Evolutionary conservation across 2,888 invertebrate genomes (phyloP).

Genomic region (Aspidiotus rigidus): DNA sequence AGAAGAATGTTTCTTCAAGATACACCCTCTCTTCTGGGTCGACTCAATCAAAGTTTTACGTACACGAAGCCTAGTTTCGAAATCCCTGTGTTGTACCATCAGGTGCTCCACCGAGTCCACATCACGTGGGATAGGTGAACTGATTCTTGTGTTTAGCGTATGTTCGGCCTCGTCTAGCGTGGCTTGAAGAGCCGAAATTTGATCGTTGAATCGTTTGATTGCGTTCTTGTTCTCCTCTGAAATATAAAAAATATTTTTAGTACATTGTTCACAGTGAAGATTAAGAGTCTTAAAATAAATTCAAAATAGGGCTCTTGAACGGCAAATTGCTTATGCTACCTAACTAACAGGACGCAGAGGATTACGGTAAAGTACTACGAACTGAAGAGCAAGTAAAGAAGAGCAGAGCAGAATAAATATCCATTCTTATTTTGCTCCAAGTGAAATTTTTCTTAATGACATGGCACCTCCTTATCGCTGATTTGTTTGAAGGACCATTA

Average conservation of each 20-base stretch:
- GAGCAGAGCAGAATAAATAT: no score
- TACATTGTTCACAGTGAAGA: no score
- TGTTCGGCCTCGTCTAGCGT: slow-evolving; percentile 78
- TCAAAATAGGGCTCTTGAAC: neutral
- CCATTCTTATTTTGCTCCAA: no score
- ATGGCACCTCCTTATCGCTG: no score
- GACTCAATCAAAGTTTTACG: neutral
- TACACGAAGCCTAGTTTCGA: slow-evolving; percentile 63
- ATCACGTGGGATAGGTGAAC: slow-evolving; percentile 77
- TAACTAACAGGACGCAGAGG: no score
- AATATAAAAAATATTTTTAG: neutral
- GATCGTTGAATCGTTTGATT: slow-evolving; percentile 72
- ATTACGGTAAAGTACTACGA: no score
- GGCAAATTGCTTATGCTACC: no score
- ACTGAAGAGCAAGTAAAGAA: no score
- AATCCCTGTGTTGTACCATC: slow-evolving; percentile 80
- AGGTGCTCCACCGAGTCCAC: slow-evolving; percentile 75
- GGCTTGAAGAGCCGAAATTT: slow-evolving; percentile 63
- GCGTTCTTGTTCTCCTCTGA: slow-evolving; percentile 80
- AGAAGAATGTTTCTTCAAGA: neutral
- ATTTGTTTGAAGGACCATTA: no score
- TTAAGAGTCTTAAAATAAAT: neutral
- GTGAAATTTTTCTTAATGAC: no score
- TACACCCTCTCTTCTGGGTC: neutral
- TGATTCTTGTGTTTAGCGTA: slow-evolving; percentile 69